Percentiles rank a stretch among this genome's conserved stretches.
Evolutionary conservation across 2,113 vertebrate species (phyloP).

Genomic region (Neolamprologus falcicula): DNA sequence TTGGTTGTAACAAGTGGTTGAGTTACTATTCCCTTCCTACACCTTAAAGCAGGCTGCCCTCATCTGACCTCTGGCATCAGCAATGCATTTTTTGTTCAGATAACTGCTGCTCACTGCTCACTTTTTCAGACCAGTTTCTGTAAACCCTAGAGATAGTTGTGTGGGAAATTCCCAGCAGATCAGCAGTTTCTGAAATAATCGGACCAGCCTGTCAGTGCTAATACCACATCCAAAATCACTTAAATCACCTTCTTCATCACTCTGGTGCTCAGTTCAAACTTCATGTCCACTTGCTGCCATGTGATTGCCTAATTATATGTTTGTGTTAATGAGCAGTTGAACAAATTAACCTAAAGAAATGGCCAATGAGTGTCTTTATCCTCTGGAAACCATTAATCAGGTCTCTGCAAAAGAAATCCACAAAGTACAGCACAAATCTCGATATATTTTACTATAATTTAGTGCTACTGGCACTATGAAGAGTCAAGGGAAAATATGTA

Average conservation of each 20-base stretch:
- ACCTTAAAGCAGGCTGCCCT: neutral
- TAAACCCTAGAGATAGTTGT: neutral
- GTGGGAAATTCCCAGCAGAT: neutral
- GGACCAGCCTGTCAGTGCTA: neutral
- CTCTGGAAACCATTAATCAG: neutral
- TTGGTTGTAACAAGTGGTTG: neutral
- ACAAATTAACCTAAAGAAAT: neutral
- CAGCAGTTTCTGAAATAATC: neutral
- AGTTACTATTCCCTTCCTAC: neutral
- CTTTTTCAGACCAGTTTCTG: neutral
- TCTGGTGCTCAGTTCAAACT: neutral
- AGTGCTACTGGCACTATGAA: neutral
- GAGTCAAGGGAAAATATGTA: neutral
- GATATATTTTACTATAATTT: neutral
- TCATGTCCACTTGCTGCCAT: neutral
- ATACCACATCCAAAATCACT: neutral
- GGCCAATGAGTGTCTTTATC: neutral
- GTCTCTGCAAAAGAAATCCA: neutral
- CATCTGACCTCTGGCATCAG: neutral
- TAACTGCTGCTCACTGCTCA: neutral
- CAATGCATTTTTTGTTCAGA: neutral
- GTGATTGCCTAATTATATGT: neutral
- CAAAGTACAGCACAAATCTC: neutral
- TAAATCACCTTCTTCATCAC: neutral
- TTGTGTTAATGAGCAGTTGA: neutral